Evolutionary conservation across 2,113 vertebrate species (phyloP).

Genomic region (Hylia prasina): DNA sequence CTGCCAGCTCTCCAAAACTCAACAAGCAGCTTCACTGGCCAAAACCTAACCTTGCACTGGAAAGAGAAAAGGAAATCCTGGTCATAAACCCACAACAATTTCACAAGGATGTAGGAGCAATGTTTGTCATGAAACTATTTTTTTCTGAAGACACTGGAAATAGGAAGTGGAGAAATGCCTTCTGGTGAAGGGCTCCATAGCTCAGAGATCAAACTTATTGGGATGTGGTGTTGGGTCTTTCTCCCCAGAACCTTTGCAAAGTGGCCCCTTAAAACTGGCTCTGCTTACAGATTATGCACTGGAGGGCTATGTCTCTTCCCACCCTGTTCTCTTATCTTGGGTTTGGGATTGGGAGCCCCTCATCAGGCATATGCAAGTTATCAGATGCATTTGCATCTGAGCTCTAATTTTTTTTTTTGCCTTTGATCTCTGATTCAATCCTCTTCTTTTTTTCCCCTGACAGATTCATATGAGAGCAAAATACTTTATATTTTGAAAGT

Average conservation of each 20-base stretch:
- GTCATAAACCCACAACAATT: fast-evolving
- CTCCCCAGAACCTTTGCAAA: background rate
- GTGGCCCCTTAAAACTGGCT: background rate
- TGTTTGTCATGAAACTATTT: background rate
- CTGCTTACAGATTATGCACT: background rate
- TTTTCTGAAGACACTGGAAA: background rate
- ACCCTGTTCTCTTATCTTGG: background rate
- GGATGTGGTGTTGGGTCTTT: fast-evolving
- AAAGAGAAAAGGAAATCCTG: background rate
- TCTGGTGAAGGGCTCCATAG: background rate
- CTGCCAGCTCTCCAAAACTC: background rate
- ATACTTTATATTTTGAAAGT: background rate
- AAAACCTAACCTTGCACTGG: background rate
- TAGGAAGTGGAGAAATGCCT: background rate
- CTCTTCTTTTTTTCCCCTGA: background rate
- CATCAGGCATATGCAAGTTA: background rate
- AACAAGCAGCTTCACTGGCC: background rate
- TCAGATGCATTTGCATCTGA: background rate
- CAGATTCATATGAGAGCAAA: background rate
- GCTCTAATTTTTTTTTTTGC: background rate
- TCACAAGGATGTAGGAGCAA: background rate
- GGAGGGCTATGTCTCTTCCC: background rate
- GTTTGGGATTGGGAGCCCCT: background rate
- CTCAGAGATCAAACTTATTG: background rate
- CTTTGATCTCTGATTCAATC: background rate